Conservation (phyloP, 1,140 invertebrate species). For the Euschistus heros region DNA sequence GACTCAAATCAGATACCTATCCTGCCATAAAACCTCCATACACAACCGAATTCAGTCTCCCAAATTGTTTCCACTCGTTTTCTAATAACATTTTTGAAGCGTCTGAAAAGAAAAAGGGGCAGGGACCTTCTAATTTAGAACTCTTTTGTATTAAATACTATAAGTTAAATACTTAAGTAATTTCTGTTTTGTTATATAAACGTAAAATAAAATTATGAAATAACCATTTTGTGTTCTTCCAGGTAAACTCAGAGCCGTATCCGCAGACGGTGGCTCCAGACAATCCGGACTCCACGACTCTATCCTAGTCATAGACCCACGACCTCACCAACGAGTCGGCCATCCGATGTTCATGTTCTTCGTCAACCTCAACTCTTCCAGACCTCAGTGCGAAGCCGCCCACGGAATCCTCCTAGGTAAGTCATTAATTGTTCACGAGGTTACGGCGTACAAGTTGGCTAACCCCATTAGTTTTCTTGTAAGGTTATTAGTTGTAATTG, state of each 20-base stretch:
- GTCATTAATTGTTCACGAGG: background rate
- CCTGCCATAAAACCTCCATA: too few relatives aligned
- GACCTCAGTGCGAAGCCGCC: conserved; percentile 31
- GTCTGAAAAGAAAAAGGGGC: too few relatives aligned
- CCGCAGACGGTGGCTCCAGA: conserved; percentile 37
- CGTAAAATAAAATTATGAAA: too few relatives aligned
- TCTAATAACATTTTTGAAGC: too few relatives aligned
- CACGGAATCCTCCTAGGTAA: conserved; percentile 33
- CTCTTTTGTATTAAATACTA: too few relatives aligned
- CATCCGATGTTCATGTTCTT: conserved; percentile 43
- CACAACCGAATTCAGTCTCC: too few relatives aligned
- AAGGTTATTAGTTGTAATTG: background rate
- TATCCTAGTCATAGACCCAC: conserved; percentile 41
- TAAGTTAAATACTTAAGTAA: too few relatives aligned
- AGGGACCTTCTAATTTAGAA: too few relatives aligned
- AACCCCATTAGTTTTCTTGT: background rate
- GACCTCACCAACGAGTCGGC: conserved; percentile 40
- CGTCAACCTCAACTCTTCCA: conserved; percentile 33
- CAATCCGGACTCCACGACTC: conserved; percentile 36
- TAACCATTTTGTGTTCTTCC: background rate
- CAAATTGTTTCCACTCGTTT: too few relatives aligned
- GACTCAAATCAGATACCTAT: too few relatives aligned
- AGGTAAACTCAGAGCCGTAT: conserved; percentile 32
- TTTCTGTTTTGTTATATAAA: too few relatives aligned
- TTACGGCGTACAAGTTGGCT: background rate